A percentile compares a stretch with the other conserved stretches of the same genome.
Evolutionary conservation across 1,140 invertebrate genomes (phyloP).

Genomic region (Bombus superbus): DNA sequence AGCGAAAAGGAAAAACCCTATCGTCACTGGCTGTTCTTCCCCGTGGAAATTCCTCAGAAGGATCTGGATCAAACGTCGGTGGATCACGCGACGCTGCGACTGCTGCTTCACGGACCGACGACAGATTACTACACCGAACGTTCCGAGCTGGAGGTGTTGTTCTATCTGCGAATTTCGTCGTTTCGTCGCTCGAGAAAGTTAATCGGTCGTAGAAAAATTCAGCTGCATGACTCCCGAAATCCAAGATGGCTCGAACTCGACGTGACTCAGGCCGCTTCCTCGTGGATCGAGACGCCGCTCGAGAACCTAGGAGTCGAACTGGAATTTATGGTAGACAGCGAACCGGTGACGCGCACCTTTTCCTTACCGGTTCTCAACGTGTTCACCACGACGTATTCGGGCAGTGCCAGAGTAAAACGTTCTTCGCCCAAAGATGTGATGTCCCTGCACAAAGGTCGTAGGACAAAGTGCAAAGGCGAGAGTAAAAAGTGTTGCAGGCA

Average conservation of each 20-base stretch:
- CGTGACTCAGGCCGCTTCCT: slow-evolving; percentile 81
- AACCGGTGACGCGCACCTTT: slow-evolving; percentile 71
- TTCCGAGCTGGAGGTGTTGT: slow-evolving; percentile 49
- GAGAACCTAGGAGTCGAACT: slow-evolving; percentile 83
- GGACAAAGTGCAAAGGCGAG: slow-evolving; percentile 82
- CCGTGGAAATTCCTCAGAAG: slow-evolving; percentile 64
- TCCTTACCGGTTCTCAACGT: slow-evolving; percentile 80
- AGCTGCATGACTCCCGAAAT: slow-evolving; percentile 12
- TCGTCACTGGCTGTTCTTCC: slow-evolving; percentile 66
- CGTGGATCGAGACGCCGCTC: slow-evolving; percentile 79
- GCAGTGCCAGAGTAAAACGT: slow-evolving; percentile 43
- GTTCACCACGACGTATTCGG: slow-evolving; percentile 65
- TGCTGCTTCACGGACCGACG: slow-evolving; percentile 56
- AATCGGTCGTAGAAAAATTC: slow-evolving; percentile 34
- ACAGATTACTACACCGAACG: slow-evolving; percentile 3
- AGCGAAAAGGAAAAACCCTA: slow-evolving; percentile 44
- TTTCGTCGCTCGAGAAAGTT: slow-evolving; percentile 17
- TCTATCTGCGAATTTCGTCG: slow-evolving; percentile 47
- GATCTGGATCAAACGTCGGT: slow-evolving; percentile 51
- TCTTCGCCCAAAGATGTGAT: slow-evolving; percentile 74
- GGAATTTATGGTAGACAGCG: slow-evolving; percentile 77
- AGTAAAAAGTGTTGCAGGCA: slow-evolving; percentile 86
- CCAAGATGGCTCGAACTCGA: slow-evolving; percentile 84
- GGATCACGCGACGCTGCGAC: slow-evolving; percentile 71
- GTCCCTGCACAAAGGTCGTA: slow-evolving; percentile 76